Conservation (phyloP, 2,797 vertebrate species). For the Synaphobranchus kaupii region DNA sequence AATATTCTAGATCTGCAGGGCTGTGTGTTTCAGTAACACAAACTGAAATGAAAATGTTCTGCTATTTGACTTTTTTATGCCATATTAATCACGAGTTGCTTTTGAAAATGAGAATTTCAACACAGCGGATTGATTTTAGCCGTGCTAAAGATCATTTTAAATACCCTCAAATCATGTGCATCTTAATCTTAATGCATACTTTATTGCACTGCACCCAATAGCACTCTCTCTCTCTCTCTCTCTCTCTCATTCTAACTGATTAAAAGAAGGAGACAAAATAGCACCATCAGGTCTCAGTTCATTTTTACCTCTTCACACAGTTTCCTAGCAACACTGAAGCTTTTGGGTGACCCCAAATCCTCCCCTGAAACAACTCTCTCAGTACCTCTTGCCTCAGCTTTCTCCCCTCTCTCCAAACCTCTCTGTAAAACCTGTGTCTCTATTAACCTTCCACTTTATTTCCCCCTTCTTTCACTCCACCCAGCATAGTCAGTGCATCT, state of each 20-base stretch:
- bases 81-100: neutral
- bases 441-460: constrained; percentile 21
- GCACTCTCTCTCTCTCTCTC: neutral
- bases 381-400: neutral
- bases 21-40: constrained; percentile 12
- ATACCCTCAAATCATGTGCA: neutral
- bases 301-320: neutral
- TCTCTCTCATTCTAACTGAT: neutral
- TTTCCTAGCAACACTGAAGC: neutral
- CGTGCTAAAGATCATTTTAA: neutral
- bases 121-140: neutral
- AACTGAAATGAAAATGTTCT: neutral
- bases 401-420: neutral
- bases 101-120: neutral
- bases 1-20: neutral
- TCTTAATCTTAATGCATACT: neutral
- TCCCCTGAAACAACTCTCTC: neutral
- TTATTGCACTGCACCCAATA: neutral
- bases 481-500: too few species aligned
- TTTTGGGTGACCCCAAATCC: constrained; percentile 4
- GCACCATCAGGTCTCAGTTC: neutral
- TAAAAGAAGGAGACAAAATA: neutral
- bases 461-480: constrained; percentile 31
- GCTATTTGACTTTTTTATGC: neutral
- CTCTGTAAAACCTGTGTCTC: neutral